Evolutionary conservation across 2,113 vertebrate species (phyloP).

Genomic region (Antechinus flavipes): DNA sequence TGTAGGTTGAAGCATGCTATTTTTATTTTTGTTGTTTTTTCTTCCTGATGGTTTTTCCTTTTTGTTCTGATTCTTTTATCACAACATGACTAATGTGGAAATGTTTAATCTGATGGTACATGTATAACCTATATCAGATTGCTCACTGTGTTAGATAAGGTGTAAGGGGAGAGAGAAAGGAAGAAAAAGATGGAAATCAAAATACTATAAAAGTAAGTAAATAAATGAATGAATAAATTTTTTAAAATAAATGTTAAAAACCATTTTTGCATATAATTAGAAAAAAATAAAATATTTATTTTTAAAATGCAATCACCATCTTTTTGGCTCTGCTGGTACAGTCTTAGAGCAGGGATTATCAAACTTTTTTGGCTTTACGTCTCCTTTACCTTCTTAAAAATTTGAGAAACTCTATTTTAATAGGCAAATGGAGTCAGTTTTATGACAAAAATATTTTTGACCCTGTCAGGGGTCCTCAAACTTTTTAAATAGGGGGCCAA

Average conservation of each 20-base stretch:
- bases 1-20: neutral
- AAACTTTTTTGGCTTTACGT: neutral
- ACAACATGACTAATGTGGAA: neutral
- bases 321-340: neutral
- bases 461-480: neutral
- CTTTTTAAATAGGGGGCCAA: too few relatives aligned
- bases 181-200: neutral
- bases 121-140: neutral
- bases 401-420: neutral
- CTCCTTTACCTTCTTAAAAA: neutral
- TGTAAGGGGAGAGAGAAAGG: too few relatives aligned
- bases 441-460: neutral
- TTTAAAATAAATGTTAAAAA: neutral
- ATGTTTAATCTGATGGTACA: neutral
- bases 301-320: neutral
- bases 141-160: neutral
- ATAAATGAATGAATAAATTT: too few relatives aligned
- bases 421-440: neutral
- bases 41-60: too few relatives aligned
- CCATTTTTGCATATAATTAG: neutral
- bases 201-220: too few relatives aligned
- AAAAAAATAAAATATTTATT: neutral
- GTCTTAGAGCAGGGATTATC: neutral
- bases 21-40: neutral
- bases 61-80: neutral